Conservation (phyloP, 2,113 vertebrate genomes). For the Orcinus orca region DNA sequence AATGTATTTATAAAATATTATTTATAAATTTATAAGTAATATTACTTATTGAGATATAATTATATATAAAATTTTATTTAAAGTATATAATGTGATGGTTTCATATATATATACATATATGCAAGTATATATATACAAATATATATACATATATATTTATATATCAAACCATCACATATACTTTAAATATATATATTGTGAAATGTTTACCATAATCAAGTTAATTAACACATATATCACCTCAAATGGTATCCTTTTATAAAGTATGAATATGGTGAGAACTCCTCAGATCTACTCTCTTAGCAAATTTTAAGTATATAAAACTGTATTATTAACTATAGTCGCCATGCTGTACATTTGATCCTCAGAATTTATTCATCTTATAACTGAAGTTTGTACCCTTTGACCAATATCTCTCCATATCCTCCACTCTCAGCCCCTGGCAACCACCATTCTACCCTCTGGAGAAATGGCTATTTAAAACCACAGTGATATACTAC, state of each 20-base stretch:
- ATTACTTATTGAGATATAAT: not conserved
- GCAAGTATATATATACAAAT: too few relatives aligned
- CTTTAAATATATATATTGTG: not conserved
- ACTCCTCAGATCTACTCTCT: not conserved
- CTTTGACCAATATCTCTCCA: not conserved
- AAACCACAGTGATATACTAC: not conserved
- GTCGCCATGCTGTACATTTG: not conserved
- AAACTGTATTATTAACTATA: too few relatives aligned
- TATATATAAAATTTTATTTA: not conserved
- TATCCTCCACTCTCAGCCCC: not conserved
- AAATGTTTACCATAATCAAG: not conserved
- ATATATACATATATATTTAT: too few relatives aligned
- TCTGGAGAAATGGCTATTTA: not conserved
- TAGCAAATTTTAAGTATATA: not conserved
- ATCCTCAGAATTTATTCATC: not conserved
- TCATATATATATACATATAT: not conserved
- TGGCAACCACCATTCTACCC: not conserved
- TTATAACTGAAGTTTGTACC: not conserved
- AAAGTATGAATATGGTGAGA: not conserved
- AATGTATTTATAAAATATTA: not conserved
- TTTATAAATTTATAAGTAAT: not conserved
- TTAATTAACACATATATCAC: not conserved
- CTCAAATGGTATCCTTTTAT: not conserved
- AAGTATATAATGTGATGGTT: not conserved
- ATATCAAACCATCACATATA: too few relatives aligned